Base-by-base conservation (phyloP, 2,113 vertebrate species). In the Scophthalmus maximus region DNA sequence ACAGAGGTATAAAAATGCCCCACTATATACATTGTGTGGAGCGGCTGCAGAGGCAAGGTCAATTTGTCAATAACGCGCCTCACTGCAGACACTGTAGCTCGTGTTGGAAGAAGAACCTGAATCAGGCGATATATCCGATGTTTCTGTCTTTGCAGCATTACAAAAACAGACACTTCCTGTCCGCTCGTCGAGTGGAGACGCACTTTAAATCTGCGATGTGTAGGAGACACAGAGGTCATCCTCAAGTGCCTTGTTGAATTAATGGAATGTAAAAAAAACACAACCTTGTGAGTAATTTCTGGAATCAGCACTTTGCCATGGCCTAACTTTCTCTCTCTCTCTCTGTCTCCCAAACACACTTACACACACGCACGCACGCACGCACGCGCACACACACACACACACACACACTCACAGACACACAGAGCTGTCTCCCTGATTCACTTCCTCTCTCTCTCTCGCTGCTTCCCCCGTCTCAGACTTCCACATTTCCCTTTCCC, bases 181-280 rank as follows among this genome's bases (percentile, higher is more conserved):
- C 68, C 25, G 3, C 56, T 76, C 53, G 18, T 72, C 34, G 9
- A 26, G 68, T 60, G 72, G 75, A 83, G 78, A 81, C 49, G 66
- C 50, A 30, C 46, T 34, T 75, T 40, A 87, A 82, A 81, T 84
- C 57, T 69, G 52, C 53, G 65, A 55, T 30, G 83, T 36, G 2
- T 73, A 78, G 68, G 80, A 91, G 79, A 88, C 72, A 36, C 69
- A 72, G 83, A 89, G 87, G 87, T 90, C 84, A 58, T 79, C 74
- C 79, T 81, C 63, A 87, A 85, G 86, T 68, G 73, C 64, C 56
- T 79, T 72, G 68, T 83, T 90, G 85, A 94, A 90, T 89, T 89
- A 89, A 92, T 91, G 32, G 36, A 85, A 90, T 78, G 67, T 46
- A 62, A 58, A 81, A 22, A 47, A 78, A 73, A 76, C 78, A 75